Base-by-base conservation (phyloP, 2,797 vertebrate genomes). In the Apogon hyalosoma region DNA sequence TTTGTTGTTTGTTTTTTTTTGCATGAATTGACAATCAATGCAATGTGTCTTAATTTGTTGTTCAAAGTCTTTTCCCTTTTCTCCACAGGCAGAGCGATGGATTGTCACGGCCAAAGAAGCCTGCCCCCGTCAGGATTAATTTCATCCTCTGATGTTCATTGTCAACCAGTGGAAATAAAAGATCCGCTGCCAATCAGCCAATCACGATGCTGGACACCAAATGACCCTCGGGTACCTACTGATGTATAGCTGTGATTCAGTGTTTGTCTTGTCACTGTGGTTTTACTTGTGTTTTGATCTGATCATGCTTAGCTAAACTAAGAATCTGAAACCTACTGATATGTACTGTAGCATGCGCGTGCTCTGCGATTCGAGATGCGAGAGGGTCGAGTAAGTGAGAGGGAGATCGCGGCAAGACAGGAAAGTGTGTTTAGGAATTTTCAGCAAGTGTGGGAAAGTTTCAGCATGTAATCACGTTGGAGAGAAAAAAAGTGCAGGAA, bases 151-250 rank as follows among this genome's bases (percentile, higher is more conserved):
- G 16, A 7, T 58, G 55, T 50, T 62, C 39, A 12, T 62, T 2
- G 43, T 73, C 77, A 72, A 53, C 66, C 67, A 62, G 4, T 50
- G 63, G 68, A 57, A 51, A 58, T 61, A 61, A 60, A 55, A 65
- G 73, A 75, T 60, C 68, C 62, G 47, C 71, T 65, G 75, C 79
- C 77, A 81, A 80, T 90, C 88, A 86, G 79, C 85, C 86, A 87
- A 90, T 93, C 88, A 84, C 19, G 51, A 91, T 87, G 88, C 90
- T 90, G 90, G 90, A 91, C 85, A 85, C 85, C 81, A 87, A 91
- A 88, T 11, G 70, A 54, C 80, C 72, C 16, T 57, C 6, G 49
- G 77, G 65, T 78, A 77, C 62, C 84, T 87, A 85, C 85, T 90
- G 88, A 91, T 88, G 83, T 84, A 86, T 83, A 85, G 82, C 85